Evolutionary conservation across 2,113 vertebrate genomes (phyloP), one percentile per base, ranked within the genome.

Genomic region (Hepsetus odoe): DNA sequence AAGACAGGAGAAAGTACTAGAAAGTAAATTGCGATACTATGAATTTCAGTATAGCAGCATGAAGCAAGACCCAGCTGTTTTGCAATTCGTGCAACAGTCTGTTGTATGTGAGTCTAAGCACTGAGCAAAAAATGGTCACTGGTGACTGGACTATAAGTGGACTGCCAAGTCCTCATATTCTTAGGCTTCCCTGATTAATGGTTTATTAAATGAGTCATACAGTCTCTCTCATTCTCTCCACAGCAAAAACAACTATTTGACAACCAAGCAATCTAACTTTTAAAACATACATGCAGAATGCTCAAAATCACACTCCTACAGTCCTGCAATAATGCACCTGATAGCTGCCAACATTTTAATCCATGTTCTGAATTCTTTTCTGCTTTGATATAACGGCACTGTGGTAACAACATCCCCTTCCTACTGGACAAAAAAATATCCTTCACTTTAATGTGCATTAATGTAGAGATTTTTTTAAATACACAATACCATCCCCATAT

Each of bases 121-220:
- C 14, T 13, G 30, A 49, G 68, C 2, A 26, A 33, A 62, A 62
- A 62, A 26, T 12, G 24, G 24, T 16, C 18, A 4, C 28, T 62
- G 20, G 59, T 8, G 59, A 62, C 13, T 30, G 26, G 26, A 59
- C 56, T 59, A 26, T 59, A 59, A 59, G 56, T 26, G 30, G 56
- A 30, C 56, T 14, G 24, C 24, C 32, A 46, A 26, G 14, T 38
- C 33, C n/a, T 68, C 13, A 18, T 24, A 16, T 3, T n/a, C 40
- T 13, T 5, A 68, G 30, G 69, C 69, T 33, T 32, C 33, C 30
- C 53, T 72, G 30, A 72, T 72, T 55, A 55, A 38, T 55, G 53
- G 30, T 55, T 72, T 56, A 72, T 56, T 72, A 56, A 72, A 72
- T 55, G 69, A 72, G 69, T 72, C 69, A 72, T 46, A 46, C 18